Evolutionary conservation across 2,888 invertebrate genomes (phyloP).

Genomic region (Ophonus ardosiacus): DNA sequence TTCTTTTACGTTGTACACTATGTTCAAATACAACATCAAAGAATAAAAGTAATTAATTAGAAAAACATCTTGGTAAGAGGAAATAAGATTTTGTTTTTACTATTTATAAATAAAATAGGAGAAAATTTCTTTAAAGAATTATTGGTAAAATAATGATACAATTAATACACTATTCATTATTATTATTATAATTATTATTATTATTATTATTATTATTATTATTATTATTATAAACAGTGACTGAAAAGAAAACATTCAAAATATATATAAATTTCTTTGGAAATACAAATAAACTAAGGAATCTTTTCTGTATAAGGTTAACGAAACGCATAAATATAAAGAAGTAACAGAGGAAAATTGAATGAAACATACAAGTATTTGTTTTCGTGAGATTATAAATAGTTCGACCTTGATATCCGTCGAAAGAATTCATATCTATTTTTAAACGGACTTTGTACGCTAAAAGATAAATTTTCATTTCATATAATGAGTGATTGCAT

Average conservation of each 20-base stretch:
- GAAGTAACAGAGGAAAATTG: background rate
- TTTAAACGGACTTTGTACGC: conserved; percentile 2
- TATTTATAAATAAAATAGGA: too few relatives aligned
- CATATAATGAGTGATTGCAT: conserved; percentile 17
- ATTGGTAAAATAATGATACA: too few relatives aligned
- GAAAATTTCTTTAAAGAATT: too few relatives aligned
- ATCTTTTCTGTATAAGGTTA: too few relatives aligned
- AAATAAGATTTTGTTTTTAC: too few relatives aligned
- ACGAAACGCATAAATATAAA: background rate
- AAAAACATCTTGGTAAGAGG: background rate
- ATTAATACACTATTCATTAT: too few relatives aligned
- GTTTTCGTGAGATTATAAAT: conserved; percentile 19
- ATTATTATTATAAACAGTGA: too few relatives aligned
- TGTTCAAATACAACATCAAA: background rate
- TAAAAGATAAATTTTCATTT: conserved; percentile 23
- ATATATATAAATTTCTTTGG: background rate
- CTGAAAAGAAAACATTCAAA: background rate
- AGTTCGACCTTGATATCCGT: conserved; percentile 11
- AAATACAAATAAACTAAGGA: background rate
- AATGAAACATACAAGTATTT: background rate
- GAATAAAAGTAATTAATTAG: background rate
- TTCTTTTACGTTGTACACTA: background rate
- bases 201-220: too few relatives aligned
- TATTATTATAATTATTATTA: too few relatives aligned
- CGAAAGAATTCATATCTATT: conserved; percentile 9